Base-by-base conservation (phyloP, 2,113 vertebrate genomes). In the Vireo altiloquus region DNA sequence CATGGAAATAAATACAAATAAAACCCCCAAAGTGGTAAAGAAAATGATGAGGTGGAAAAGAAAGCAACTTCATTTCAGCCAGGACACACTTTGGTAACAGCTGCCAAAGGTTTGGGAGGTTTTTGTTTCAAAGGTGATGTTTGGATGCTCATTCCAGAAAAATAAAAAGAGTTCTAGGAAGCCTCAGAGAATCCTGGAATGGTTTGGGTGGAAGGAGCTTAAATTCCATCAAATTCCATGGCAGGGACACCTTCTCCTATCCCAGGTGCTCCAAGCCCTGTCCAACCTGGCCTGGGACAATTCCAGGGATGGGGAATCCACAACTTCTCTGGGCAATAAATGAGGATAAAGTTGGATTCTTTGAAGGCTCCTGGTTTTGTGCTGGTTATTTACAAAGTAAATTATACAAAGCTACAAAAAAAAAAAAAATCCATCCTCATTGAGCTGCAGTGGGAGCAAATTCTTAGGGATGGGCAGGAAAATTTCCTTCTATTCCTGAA, bases 321-420 rank as follows among this genome's bases (percentile, higher is more conserved):
- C 9, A 11, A 4, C 11, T 25, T 21, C 14, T 25, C 24, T 21
- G 65, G 64, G 40, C 10, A 53, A 11, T 3, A 14, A 42, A 3
- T 3, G 28, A 28, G 39, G 3, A 5, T 1, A 31, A 15, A 12
- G 8, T 6, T 5, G 2, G 31, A 21, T 24, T 61, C 27, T 2
- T 60, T 25, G 16, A 81, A 47, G 24, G 54, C 10, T 56, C n/a
- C 0, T 1, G 50, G 24, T 16, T 66, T 70, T 49, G 40, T 35
- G 59, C 20, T 50, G 33, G 10, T 40, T 50, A 46, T n/a, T 94
- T 47, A n/a, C 69, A 91, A 90, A 27, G 6, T 47, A 14, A 60
- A 39, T 40, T 15, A 24, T 2, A 44, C 6, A 64, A 42, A 90
- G 17, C 33, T 24, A n/a, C 28, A 18, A 11, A 47, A 61, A 42